Evolutionary conservation across 2,113 vertebrate species (phyloP).

Genomic region (Hippocampus comes): DNA sequence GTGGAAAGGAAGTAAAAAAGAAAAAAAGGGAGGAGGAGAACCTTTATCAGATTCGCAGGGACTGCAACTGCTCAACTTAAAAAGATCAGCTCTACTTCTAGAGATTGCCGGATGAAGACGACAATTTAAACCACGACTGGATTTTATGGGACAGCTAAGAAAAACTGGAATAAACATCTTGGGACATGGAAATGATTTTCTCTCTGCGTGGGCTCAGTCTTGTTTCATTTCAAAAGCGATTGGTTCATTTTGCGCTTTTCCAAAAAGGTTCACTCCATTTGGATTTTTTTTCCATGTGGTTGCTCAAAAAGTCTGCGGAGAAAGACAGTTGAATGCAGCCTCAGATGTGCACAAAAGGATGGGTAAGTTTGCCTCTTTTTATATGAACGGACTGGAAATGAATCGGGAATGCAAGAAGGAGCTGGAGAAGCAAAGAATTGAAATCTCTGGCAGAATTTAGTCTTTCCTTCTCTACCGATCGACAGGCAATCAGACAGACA

Average conservation of each 20-base stretch:
- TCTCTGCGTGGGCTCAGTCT: conserved; percentile 68
- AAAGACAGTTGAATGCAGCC: conserved; percentile 99
- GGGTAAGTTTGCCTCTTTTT: conserved; percentile 94
- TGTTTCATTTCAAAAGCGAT: conserved; percentile 73
- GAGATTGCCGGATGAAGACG: conserved; percentile 54
- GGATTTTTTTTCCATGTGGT: conserved; percentile 90
- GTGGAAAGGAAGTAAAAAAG: conserved; percentile 55
- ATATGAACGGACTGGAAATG: conserved; percentile 66
- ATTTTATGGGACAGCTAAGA: conserved; percentile 51
- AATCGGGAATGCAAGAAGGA: conserved; percentile 71
- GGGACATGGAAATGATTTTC: conserved; percentile 79
- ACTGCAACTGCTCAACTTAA: conserved; percentile 73
- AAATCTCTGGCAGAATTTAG: conserved; percentile 63
- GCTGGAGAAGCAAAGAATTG: conserved; percentile 42
- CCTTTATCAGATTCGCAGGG: conserved; percentile 66
- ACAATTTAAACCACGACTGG: conserved; percentile 41
- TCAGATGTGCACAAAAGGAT: conserved; percentile 99
- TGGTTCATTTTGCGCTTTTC: conserved; percentile 76
- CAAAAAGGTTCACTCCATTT: conserved; percentile 83
- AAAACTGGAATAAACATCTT: conserved; percentile 52
- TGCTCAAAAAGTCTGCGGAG: conserved; percentile 82
- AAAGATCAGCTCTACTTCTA: conserved; percentile 48
- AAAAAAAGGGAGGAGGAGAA: conserved; percentile 46
- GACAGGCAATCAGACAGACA: background rate
- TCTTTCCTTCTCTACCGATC: conserved; percentile 15